Conservation (phyloP, 2,888 invertebrate genomes). For the Aphrophora alni region DNA sequence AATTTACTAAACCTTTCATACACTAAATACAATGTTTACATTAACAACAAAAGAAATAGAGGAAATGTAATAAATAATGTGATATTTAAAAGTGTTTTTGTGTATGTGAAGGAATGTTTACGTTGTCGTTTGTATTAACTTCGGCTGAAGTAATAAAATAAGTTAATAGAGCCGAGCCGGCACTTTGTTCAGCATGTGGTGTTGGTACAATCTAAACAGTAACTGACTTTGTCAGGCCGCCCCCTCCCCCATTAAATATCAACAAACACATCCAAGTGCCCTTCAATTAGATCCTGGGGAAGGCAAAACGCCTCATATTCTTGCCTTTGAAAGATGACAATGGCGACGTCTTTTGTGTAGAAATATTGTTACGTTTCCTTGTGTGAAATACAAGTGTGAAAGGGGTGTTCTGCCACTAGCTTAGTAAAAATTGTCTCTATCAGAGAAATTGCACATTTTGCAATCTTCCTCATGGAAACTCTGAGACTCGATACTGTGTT, state of each 20-base stretch:
- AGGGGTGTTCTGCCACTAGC: too few relatives aligned
- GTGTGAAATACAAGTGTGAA: too few relatives aligned
- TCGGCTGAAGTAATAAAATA: neutral
- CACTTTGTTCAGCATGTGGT: neutral
- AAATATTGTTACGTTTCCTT: neutral
- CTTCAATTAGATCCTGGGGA: neutral
- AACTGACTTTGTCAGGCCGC: neutral
- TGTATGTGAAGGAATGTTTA: neutral
- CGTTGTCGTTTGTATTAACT: neutral
- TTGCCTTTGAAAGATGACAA: neutral
- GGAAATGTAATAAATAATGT: neutral
- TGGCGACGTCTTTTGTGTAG: neutral
- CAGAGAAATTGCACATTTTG: too few relatives aligned
- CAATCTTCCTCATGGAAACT: too few relatives aligned
- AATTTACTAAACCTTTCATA: neutral
- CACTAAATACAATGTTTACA: neutral
- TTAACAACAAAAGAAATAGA: neutral
- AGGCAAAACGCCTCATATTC: neutral
- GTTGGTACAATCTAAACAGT: neutral
- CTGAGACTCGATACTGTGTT: too few relatives aligned
- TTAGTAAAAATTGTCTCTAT: too few relatives aligned
- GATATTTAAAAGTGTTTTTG: neutral
- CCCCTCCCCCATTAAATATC: neutral
- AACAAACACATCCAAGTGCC: neutral
- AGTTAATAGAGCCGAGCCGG: neutral